Evolutionary conservation across 2,888 invertebrate species (phyloP), one percentile per base, ranked within the genome.

Genomic region (Dorcus hopei): DNA sequence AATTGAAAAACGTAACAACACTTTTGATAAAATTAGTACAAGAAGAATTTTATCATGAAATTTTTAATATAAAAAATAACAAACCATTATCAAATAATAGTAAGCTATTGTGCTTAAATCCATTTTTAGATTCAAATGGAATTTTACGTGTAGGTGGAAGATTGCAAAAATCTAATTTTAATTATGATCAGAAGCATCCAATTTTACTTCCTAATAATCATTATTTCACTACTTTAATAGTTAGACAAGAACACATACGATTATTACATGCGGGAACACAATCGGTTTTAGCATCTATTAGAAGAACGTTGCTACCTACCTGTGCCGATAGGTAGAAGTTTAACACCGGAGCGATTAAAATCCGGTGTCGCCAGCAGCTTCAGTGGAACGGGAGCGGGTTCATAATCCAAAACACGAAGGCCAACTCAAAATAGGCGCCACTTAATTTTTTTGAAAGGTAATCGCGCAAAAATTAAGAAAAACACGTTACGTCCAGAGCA

Each of bases 91-190:
- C 38, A 38, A 8, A 19, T 3, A 16, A 38, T 9, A 55, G 52
- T 16, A 41, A 39, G 16, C n/a, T 61, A 2, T 14, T 51, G 16
- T 38, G 48, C 6, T 48, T 67, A 5, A 65, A 62, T 52, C 65
- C 65, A 2, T 65, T 64, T 41, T 19, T 66, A 7, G 66, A 68
- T 19, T 19, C 53, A 9, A n/a, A 53, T 4, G 54, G 55, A 39
- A 38, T 62, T 4, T n/a, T 64, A 4, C 48, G 61, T 38, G 61
- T 64, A 49, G 56, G 63, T 23, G 59, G 62, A 8, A 33, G 63
- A 8, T n/a, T 63, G 11, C 14, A 49, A 47, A 23, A 60, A 26
- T 39, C 60, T 1, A 45, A 50, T 14, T 11, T 60, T 3, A n/a
- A 16, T 39, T 52, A 51, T 45, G 49, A 58, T 11, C 39, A 50